Evolutionary conservation across 1,140 invertebrate species (phyloP), one percentile per base, ranked within the genome.

Genomic region (Drosophila athabasca): DNA sequence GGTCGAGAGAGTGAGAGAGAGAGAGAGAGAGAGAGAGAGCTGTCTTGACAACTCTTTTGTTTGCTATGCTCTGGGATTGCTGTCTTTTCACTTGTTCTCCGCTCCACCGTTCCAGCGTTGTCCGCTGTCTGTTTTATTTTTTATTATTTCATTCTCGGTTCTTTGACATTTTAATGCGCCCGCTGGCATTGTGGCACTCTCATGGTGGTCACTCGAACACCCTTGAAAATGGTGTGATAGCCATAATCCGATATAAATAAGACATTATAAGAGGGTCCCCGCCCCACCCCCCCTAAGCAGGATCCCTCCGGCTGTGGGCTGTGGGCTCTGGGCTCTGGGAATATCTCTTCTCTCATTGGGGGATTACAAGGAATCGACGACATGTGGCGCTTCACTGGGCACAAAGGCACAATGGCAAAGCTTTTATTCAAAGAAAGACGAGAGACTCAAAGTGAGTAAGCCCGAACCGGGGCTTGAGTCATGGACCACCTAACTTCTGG

Each of bases 211-310:
- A 83, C 79, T 82, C 79, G 65, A 46, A 62, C 58, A 51, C 46
- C 62, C 44, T 72, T 65, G 52, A 81, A 81, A 82, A 84, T 85
- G 76, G 81, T 84, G 81, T 85, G 81, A 84, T 84, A 79, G 72
- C 76, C 67, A 84, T 84, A 84, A 84, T 84, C 81, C 81, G 81
- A 85, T 85, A 84, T 84, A 84, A 84, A 84, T 84, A 84, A 84
- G 81, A 84, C 81, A 84, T 84, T 84, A 84, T 84, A 84, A 82
- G 81, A 74, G 76, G 62, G 61, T 53, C 53, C 60, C 49, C 62
- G 9, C 17, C n/a, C 15, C 6, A 8, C 7, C 0, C 64, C 3
- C 48, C 62, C 60, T 44, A 69, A 68, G 62, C 50, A 68, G 65
- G 65, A 68, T 68, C 65, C 35, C 3, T 39, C 11, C 3, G 0